Evolutionary conservation across 1,140 invertebrate species (phyloP).

Genomic region (Drosophila nigromelanica): DNA sequence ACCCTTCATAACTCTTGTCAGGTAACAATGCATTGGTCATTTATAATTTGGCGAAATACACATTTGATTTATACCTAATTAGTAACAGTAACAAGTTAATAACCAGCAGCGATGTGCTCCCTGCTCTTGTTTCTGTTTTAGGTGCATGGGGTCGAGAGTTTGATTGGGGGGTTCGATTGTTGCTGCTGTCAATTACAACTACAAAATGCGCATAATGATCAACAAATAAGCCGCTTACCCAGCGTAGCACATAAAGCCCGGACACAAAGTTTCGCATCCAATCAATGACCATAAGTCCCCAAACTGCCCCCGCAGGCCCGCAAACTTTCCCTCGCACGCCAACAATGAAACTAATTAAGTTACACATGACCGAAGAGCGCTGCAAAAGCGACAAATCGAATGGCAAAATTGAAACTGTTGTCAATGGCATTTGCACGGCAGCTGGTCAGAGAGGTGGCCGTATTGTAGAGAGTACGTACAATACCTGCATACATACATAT

Average conservation of each 20-base stretch:
- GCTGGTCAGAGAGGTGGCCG: background rate
- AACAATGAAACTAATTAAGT: conserved; percentile 68
- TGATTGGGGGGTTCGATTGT: background rate
- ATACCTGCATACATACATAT: background rate
- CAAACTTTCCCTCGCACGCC: conserved; percentile 12
- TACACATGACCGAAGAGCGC: conserved; percentile 40
- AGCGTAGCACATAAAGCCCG: background rate
- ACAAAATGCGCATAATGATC: conserved; percentile 45
- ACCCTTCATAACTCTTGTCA: no score
- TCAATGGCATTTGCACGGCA: conserved; percentile 5
- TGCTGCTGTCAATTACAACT: conserved; percentile 22
- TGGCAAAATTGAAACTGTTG: conserved; percentile 43
- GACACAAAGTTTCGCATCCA: conserved; percentile 16
- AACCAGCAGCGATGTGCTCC: conserved; percentile 29
- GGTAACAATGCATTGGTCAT: background rate
- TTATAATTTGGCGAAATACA: conserved; percentile 6
- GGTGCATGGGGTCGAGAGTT: background rate
- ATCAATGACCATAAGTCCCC: conserved; percentile 35
- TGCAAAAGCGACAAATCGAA: conserved; percentile 39
- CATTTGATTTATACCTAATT: conserved; percentile 54
- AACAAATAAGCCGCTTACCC: conserved; percentile 46
- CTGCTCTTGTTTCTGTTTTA: background rate
- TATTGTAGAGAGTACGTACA: background rate
- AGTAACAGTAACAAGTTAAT: conserved; percentile 51
- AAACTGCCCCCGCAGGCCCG: background rate